Base-by-base conservation (phyloP, 1,140 invertebrate genomes). In the Scaptomyza graminum region DNA sequence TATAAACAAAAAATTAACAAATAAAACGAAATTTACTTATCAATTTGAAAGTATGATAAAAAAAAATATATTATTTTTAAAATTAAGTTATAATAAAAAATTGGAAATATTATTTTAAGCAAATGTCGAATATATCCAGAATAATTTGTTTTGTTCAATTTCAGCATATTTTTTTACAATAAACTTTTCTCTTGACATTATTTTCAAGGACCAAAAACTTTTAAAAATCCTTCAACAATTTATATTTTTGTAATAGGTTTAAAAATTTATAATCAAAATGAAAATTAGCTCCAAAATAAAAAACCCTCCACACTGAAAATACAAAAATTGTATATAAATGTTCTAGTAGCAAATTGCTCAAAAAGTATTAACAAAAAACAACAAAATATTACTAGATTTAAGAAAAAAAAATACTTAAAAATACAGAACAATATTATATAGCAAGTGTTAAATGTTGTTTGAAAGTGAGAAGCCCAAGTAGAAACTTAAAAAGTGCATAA, bases 401-500 rank as follows among this genome's bases (percentile, higher is more conserved):
- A 51, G 25, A n/a, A n/a, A n/a, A n/a, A 57, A 56, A 47, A 13
- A 50, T 3, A 47, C 12, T 31, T 2, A 16, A 31, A 57, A 46
- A 46, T 46, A 5, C n/a, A 41, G 15, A 57, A 62, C 12, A 52
- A 60, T 75, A 66, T 61, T 47, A 69, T 74, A 75, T 61, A 57
- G 64, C 65, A 77, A 71, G 74, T 85, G 81, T 85, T 85, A 85
- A 80, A 78, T 80, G 74, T 85, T 85, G 70, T 83, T 83, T 69
- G 37, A 78, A 68, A 51, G 41, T 43, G 15, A 47, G n/a, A 34
- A 54, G 8, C 25, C 47, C n/a, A 12, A 57, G 63, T 22, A 49
- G 34, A 22, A 51, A 31, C 15, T 64, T 57, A 55, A 31, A 64
- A 50, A 56, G 28, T 25, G 31, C 57, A 44, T 43, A 9, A 28